A percentile compares a stretch with the other conserved stretches of the same genome.
These are phyloP conservation scores for Ophion obscuratus DNA, from an alignment of 2,888 invertebrate species.

Conservation along the genomic window DNA sequence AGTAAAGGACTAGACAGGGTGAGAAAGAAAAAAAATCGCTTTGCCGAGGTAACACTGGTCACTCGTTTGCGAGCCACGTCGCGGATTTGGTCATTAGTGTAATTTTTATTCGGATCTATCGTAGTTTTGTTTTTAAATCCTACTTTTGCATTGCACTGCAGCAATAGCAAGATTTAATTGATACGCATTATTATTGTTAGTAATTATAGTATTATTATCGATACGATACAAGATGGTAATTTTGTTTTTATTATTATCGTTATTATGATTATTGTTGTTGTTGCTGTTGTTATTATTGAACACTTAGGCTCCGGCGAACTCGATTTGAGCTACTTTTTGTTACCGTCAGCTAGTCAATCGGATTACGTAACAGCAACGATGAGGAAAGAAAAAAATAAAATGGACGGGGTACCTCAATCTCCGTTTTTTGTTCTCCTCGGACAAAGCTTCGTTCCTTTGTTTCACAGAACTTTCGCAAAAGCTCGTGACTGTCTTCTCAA, in stretches of 20 bases:
- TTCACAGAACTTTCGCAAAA: constrained; percentile 16
- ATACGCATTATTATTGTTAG: background rate
- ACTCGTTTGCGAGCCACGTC: background rate
- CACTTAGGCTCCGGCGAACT: too few species aligned
- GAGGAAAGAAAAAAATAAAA: background rate
- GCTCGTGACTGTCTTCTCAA: constrained; percentile 10
- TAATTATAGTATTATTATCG: background rate
- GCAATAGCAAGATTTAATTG: too few species aligned
- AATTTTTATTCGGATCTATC: background rate
- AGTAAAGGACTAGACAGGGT: background rate
- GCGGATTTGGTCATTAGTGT: background rate
- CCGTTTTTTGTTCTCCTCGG: constrained; percentile 33
- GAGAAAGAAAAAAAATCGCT: background rate
- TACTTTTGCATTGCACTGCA: background rate
- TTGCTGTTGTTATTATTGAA: background rate
- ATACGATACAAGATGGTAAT: background rate
- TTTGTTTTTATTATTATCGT: background rate
- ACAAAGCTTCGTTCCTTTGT: constrained; percentile 46
- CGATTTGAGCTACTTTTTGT: background rate
- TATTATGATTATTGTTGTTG: background rate
- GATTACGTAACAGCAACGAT: background rate
- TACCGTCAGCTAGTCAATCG: background rate
- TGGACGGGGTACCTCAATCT: constrained; percentile 55
- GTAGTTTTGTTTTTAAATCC: background rate
- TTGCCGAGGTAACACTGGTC: background rate